Conservation (phyloP, 2,888 invertebrate species). For the Nymphalis c-album region DNA sequence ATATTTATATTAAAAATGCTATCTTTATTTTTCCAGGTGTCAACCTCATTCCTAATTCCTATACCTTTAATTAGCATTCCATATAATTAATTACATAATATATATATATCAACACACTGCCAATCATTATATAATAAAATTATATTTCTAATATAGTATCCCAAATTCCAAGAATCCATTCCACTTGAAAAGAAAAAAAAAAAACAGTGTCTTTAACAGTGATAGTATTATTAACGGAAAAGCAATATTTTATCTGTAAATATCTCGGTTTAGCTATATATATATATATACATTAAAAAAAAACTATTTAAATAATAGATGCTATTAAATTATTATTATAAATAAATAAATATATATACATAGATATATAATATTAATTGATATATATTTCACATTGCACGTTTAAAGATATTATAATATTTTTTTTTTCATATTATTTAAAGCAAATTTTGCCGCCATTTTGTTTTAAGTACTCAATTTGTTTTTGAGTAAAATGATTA, state of each 20-base stretch:
- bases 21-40: constrained; percentile 34
- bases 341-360: neutral
- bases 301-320: constrained; percentile 8
- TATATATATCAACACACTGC: constrained; percentile 30
- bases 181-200: constrained; percentile 19
- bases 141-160: constrained; percentile 15
- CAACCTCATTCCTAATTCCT: constrained; percentile 27
- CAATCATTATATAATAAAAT: constrained; percentile 24
- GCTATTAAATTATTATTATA: constrained; percentile 1
- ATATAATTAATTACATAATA: constrained; percentile 19
- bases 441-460: neutral
- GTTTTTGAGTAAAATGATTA: constrained; percentile 70
- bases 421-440: neutral
- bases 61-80: constrained; percentile 30
- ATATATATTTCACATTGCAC: neutral
- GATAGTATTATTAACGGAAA: constrained; percentile 33
- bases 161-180: constrained; percentile 26
- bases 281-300: too few species aligned
- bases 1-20: too few species aligned
- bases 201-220: constrained; percentile 43
- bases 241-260: neutral
- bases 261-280: neutral
- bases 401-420: neutral
- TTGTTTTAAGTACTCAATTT: neutral
- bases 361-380: neutral